phyloP scores from a whole-genome alignment of 2,113 vertebrate genomes.

The Protobothrops mucrosquamatus region DNA sequence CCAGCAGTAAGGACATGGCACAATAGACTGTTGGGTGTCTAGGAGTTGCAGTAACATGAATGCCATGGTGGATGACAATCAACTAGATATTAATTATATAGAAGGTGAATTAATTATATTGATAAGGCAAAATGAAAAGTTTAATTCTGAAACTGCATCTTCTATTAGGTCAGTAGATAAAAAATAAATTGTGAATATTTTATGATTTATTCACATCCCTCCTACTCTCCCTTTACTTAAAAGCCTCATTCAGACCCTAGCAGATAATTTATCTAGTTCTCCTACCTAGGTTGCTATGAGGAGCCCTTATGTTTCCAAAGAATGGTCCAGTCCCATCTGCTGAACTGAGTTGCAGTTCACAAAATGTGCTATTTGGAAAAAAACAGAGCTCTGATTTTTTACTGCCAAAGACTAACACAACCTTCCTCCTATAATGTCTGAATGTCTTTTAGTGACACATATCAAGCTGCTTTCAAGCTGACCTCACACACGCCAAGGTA shows the following conservation, averaged over 20 bases:
- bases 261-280: background rate
- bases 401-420: background rate
- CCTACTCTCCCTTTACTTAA: background rate
- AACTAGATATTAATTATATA: background rate
- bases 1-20: background rate
- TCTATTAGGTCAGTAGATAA: background rate
- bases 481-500: constrained; percentile 7
- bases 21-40: background rate
- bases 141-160: background rate
- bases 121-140: background rate
- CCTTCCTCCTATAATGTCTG: background rate
- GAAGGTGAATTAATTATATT: background rate
- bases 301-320: background rate
- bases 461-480: background rate
- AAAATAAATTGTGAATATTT: constrained; percentile 1
- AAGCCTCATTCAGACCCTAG: background rate
- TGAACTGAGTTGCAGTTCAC: background rate
- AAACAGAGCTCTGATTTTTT: background rate
- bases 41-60: background rate
- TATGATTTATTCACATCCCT: background rate
- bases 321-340: background rate
- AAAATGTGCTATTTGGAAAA: background rate
- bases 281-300: background rate
- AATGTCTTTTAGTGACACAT: background rate
- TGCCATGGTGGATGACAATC: background rate